A percentile compares a stretch with the other conserved stretches of the same genome.
Conservation (phyloP, 2,888 invertebrate genomes). For the Alitta virens region DNA sequence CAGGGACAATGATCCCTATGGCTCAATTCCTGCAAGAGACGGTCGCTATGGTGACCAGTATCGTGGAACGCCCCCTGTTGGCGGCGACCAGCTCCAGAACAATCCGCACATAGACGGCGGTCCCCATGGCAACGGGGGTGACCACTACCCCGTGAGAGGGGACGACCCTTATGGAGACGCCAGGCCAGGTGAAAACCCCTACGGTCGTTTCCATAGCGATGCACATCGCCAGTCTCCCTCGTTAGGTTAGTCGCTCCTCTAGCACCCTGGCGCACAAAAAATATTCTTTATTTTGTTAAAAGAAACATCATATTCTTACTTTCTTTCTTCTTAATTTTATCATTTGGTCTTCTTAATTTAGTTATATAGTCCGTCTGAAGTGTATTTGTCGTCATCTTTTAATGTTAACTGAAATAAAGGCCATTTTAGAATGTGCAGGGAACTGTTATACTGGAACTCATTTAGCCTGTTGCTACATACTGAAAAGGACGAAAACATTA, state of each 20-base stretch:
- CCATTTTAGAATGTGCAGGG: too few relatives aligned
- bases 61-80: constrained; percentile 13
- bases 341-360: too few relatives aligned
- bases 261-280: constrained; percentile 1
- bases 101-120: constrained; percentile 11
- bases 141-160: neutral
- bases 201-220: neutral
- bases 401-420: too few relatives aligned
- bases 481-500: too few relatives aligned
- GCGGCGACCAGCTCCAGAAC: neutral
- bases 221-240: neutral
- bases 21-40: neutral
- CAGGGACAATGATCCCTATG: too few relatives aligned
- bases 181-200: constrained; percentile 2
- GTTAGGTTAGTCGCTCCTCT: constrained; percentile 24
- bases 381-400: too few relatives aligned
- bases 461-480: too few relatives aligned
- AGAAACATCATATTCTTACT: too few relatives aligned
- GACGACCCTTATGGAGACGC: constrained; percentile 16
- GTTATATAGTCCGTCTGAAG: too few relatives aligned
- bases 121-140: constrained; percentile 4
- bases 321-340: too few relatives aligned
- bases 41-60: neutral
- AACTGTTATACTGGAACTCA: too few relatives aligned
- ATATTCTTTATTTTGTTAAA: too few relatives aligned